A percentile compares a stretch with the other conserved stretches of the same genome.
These are phyloP conservation scores for Tyrophagus putrescentiae DNA, from an alignment of 1,140 invertebrate species.

Conservation along the genomic window DNA sequence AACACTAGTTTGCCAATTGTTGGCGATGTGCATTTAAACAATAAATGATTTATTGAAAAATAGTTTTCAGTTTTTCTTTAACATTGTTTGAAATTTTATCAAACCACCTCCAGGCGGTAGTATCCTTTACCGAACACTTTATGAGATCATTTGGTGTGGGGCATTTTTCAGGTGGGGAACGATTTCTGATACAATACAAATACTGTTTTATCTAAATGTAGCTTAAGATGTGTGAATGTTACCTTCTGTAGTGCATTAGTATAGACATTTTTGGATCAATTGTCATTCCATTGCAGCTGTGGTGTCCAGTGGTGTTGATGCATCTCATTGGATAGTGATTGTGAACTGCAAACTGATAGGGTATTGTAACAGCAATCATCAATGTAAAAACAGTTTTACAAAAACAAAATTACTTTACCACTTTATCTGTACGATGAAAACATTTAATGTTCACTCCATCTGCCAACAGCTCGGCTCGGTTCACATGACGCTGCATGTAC, in stretches of 20 bases:
- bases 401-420: too few species aligned
- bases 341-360: slow-evolving; percentile 71
- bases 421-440: slow-evolving; percentile 74
- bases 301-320: slow-evolving; percentile 42
- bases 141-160: background rate
- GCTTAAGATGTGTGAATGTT: too few species aligned
- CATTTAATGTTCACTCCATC: slow-evolving; percentile 82
- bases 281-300: background rate
- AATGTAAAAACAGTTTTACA: too few species aligned
- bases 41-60: too few species aligned
- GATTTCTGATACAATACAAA: too few species aligned
- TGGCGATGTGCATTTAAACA: too few species aligned
- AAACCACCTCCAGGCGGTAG: too few species aligned
- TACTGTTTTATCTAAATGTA: too few species aligned
- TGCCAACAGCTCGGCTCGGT: slow-evolving; percentile 70
- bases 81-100: too few species aligned
- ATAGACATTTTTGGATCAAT: background rate
- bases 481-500: slow-evolving; percentile 84
- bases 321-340: slow-evolving; percentile 82
- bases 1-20: too few species aligned
- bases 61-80: too few species aligned
- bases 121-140: background rate
- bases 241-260: background rate
- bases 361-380: too few species aligned
- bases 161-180: background rate